phyloP scores from a whole-genome alignment of 2,888 invertebrate genomes.

The Steromphala cineraria region DNA sequence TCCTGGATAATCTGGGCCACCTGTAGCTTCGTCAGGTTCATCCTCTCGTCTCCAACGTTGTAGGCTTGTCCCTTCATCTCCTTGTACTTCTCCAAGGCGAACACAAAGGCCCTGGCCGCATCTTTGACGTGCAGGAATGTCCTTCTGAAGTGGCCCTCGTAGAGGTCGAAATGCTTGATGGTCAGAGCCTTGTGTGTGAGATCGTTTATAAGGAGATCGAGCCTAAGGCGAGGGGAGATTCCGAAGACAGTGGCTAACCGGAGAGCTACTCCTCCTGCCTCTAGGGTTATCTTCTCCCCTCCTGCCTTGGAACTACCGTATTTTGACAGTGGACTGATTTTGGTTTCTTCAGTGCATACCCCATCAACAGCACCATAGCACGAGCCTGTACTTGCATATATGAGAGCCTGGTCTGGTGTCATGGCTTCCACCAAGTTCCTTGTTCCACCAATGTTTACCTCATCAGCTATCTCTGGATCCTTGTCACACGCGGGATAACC shows the following conservation, averaged over 20 bases:
- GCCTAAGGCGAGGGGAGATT: slow-evolving; percentile 71
- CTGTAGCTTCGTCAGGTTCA: slow-evolving; percentile 73
- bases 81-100: slow-evolving; percentile 68
- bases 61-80: slow-evolving; percentile 70
- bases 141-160: slow-evolving; percentile 71
- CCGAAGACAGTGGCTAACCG: slow-evolving; percentile 75
- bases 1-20: slow-evolving; percentile 68
- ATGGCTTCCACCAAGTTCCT: slow-evolving; percentile 59
- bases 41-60: slow-evolving; percentile 74
- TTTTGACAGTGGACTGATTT: slow-evolving; percentile 71
- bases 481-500: slow-evolving; percentile 75
- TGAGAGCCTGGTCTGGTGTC: slow-evolving; percentile 63
- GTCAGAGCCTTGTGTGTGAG: slow-evolving; percentile 69
- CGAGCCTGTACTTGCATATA: slow-evolving; percentile 74
- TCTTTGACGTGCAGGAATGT: slow-evolving; percentile 74
- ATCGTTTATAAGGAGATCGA: slow-evolving; percentile 74
- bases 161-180: slow-evolving; percentile 68
- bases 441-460: slow-evolving; percentile 71
- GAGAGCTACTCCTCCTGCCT: slow-evolving; percentile 66
- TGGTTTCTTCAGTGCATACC: slow-evolving; percentile 72
- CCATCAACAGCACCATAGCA: slow-evolving; percentile 74
- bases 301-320: slow-evolving; percentile 74
- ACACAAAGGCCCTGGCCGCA: slow-evolving; percentile 72
- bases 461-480: slow-evolving; percentile 65
- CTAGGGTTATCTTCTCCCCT: slow-evolving; percentile 66